Conservation (phyloP, 2,797 vertebrate genomes). For the Xenopus petersii region DNA sequence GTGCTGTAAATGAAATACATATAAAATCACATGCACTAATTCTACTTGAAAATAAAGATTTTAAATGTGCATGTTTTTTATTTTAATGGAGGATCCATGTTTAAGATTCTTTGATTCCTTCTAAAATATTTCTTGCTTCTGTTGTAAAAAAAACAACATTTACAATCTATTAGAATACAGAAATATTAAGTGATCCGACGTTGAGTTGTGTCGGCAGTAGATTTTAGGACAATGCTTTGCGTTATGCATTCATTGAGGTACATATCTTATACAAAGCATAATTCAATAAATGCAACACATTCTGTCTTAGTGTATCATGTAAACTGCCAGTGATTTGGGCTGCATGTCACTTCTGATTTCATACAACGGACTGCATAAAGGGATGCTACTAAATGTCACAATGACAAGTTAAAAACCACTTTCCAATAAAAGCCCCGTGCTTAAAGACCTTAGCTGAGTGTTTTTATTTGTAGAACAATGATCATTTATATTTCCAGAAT, state of each 20-base stretch:
- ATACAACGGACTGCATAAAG: slow-evolving; percentile 30
- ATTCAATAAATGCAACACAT: slow-evolving; percentile 36
- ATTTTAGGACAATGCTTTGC: slow-evolving; percentile 2
- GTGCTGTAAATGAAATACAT: too few relatives aligned
- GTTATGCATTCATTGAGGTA: slow-evolving; percentile 31
- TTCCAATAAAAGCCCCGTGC: slow-evolving; percentile 13
- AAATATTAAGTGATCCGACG: slow-evolving; percentile 1
- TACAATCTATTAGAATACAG: too few relatives aligned
- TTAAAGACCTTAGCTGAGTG: too few relatives aligned
- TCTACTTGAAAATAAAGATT: too few relatives aligned
- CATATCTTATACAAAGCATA: slow-evolving; percentile 33
- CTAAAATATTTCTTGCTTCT: too few relatives aligned
- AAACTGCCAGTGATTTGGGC: slow-evolving; percentile 38
- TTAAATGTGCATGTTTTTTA: too few relatives aligned
- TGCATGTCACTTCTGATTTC: slow-evolving; percentile 42
- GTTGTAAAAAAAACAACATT: neutral
- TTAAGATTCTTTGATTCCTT: too few relatives aligned
- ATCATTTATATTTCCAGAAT: too few relatives aligned
- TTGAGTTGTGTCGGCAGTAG: slow-evolving; percentile 6
- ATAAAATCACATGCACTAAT: too few relatives aligned
- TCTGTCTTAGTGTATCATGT: slow-evolving; percentile 41
- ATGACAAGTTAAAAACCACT: slow-evolving; percentile 24
- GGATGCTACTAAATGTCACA: slow-evolving; percentile 35
- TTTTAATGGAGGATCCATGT: too few relatives aligned
- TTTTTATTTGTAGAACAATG: too few relatives aligned